These are phyloP conservation scores for Vandiemenella viatica DNA, from an alignment of 2,888 invertebrate genomes.

Conservation along the genomic window DNA sequence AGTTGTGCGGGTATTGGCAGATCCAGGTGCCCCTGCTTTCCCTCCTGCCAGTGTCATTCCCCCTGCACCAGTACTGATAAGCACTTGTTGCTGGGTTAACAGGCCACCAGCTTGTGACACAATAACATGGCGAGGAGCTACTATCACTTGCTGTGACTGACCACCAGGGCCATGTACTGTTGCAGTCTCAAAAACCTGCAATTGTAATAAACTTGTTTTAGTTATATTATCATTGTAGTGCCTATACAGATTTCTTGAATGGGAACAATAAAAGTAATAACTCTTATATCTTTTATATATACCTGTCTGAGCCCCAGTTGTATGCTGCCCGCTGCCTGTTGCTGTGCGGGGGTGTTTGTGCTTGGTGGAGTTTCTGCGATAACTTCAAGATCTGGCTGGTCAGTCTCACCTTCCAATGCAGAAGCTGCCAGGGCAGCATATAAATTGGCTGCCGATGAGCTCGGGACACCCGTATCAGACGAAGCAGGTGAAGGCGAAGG, in stretches of 20 bases:
- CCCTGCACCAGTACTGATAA: slow-evolving; percentile 23
- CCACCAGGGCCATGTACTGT: too few species aligned
- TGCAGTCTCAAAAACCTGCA: too few species aligned
- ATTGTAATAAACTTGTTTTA: too few species aligned
- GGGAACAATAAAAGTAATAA: too few species aligned
- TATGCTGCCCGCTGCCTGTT: slow-evolving; percentile 7
- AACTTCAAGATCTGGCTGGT: slow-evolving; percentile 40
- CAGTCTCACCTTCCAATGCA: slow-evolving; percentile 59
- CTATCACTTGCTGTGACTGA: slow-evolving; percentile 28
- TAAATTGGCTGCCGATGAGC: slow-evolving; percentile 61
- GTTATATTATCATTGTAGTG: too few species aligned
- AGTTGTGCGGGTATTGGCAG: too few species aligned
- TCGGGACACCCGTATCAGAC: slow-evolving; percentile 16
- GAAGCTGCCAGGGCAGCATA: slow-evolving; percentile 76
- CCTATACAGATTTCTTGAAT: too few species aligned
- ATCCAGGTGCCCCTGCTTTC: too few species aligned
- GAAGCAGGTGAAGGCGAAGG: slow-evolving; percentile 11
- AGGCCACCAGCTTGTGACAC: slow-evolving; percentile 30
- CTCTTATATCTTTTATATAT: too few species aligned
- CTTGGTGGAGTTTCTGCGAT: slow-evolving; percentile 11
- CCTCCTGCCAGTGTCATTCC: too few species aligned
- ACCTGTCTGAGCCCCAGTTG: too few species aligned
- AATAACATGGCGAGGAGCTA: slow-evolving; percentile 36
- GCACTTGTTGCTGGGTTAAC: slow-evolving; percentile 25
- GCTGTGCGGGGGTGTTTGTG: slow-evolving; percentile 7